Evolutionary conservation across 2,888 invertebrate genomes (phyloP).

Genomic region (Lochmaea crataegi): DNA sequence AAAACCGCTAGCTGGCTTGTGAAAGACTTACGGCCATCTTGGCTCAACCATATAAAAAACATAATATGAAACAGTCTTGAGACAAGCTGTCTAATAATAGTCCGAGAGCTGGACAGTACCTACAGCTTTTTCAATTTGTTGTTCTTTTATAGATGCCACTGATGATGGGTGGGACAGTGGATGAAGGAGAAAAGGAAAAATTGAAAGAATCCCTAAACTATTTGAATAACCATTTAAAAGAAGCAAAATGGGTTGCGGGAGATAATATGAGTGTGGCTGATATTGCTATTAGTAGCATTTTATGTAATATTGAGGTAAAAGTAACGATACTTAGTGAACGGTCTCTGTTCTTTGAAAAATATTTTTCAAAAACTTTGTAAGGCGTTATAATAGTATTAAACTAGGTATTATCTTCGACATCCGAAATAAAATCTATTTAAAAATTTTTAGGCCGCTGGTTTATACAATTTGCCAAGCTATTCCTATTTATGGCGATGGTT

Average conservation of each 20-base stretch:
- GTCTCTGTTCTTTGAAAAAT: too few relatives aligned
- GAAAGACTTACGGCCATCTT: too few relatives aligned
- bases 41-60: too few relatives aligned
- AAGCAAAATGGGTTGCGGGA: conserved; percentile 75
- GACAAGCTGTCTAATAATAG: too few relatives aligned
- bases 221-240: conserved; percentile 71
- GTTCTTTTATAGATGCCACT: conserved; percentile 52
- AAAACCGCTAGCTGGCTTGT: not conserved
- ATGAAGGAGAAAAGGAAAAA: conserved; percentile 58
- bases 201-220: conserved; percentile 72
- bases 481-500: conserved; percentile 75
- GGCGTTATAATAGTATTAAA: too few relatives aligned
- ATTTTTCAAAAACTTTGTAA: too few relatives aligned
- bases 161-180: conserved; percentile 48
- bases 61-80: too few relatives aligned
- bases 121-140: not conserved
- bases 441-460: conserved; percentile 57
- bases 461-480: conserved; percentile 69
- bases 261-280: conserved; percentile 78
- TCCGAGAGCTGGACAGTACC: too few relatives aligned
- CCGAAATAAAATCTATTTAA: not conserved
- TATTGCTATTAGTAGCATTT: conserved; percentile 71
- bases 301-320: conserved; percentile 72
- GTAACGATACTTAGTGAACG: conserved; percentile 17
- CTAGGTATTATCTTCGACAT: too few relatives aligned